Percentiles rank a stretch among this genome's conserved stretches.
Conservation (phyloP, 2,888 invertebrate genomes). For the Cryptocephalus primarius region DNA sequence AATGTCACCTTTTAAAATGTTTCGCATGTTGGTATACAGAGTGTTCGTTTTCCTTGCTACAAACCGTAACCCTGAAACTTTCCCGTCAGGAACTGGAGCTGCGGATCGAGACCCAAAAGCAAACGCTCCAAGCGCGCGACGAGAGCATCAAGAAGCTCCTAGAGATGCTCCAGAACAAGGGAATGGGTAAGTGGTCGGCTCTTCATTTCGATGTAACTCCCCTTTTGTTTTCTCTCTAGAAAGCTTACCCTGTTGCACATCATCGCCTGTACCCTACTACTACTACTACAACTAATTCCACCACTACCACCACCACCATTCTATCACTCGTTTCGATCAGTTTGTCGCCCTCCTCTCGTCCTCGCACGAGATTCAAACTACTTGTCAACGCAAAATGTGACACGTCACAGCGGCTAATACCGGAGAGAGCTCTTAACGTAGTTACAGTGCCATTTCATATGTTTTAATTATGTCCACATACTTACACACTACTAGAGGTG, state of each 20-base stretch:
- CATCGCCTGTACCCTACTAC: background rate
- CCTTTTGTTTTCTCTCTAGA: constrained; percentile 11
- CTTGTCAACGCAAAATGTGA: background rate
- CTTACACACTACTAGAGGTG: background rate
- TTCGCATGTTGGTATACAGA: too few relatives aligned
- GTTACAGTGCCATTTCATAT: constrained; percentile 23
- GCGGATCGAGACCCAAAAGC: constrained; percentile 95
- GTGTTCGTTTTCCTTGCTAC: too few relatives aligned
- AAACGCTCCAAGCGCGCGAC: constrained; percentile 90
- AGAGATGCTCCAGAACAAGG: constrained; percentile 97
- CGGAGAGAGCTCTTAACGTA: constrained; percentile 12
- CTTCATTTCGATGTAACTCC: constrained; percentile 12
- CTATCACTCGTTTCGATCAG: constrained; percentile 5
- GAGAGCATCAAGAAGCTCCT: constrained; percentile 97
- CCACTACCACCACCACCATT: constrained; percentile 5
- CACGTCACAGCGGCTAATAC: background rate
- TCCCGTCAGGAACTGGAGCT: constrained; percentile 76
- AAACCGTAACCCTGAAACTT: background rate
- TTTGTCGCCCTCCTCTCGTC: too few relatives aligned
- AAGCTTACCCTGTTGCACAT: constrained; percentile 12
- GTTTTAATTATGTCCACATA: background rate
- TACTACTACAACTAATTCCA: background rate
- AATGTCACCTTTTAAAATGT: too few relatives aligned
- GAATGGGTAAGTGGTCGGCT: constrained; percentile 67
- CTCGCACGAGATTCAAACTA: too few relatives aligned